Base-by-base conservation (phyloP, 2,888 invertebrate species). In the Ochropleura leucogaster region DNA sequence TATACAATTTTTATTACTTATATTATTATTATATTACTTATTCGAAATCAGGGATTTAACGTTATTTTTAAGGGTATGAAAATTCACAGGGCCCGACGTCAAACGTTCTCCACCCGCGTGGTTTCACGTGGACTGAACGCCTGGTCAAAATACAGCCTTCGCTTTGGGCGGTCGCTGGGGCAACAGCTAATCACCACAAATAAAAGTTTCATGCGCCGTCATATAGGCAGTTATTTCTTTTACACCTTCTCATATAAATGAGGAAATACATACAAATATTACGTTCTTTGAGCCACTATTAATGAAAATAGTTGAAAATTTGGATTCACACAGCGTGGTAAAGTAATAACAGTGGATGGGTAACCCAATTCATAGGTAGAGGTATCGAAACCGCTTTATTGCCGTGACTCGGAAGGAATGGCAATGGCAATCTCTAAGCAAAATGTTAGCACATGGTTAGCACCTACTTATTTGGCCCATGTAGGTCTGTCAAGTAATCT, bases 151-250 rank as follows among this genome's bases (percentile, higher is more conserved):
- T 94, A 94, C 85, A 93, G 90, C 94, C 94, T 93, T 94, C 93
- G 82, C 88, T 89, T 89, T 82, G 86, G 89, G 82, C 91, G 92
- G 96, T 95, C 91, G 93, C 95, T 90, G 87, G 88, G 94, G 96
- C 93, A 95, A 96, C 96, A 90, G 84, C 89, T 94, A 92, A 95
- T 94, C 93, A 95, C 90, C 94, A 96, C 96, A 96, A 96, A 96
- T 93, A 89, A 94, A 95, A 93, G 69, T 92, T 94, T 92, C 91
- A 95, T 93, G 91, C 90, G 91, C 87, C 87, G 86, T 90, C 89
- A 89, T 87, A 74, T 85, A 76, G 68, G 68, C 72, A 73, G 76
- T 77, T 85, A 77, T 82, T 85, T 78, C 77, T 74, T 71, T 76
- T 65, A 57, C 42, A 78, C 75, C 40, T 75, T 68, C 60, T 63